Conservation (phyloP, 2,888 invertebrate species). For the Allacma fusca region DNA sequence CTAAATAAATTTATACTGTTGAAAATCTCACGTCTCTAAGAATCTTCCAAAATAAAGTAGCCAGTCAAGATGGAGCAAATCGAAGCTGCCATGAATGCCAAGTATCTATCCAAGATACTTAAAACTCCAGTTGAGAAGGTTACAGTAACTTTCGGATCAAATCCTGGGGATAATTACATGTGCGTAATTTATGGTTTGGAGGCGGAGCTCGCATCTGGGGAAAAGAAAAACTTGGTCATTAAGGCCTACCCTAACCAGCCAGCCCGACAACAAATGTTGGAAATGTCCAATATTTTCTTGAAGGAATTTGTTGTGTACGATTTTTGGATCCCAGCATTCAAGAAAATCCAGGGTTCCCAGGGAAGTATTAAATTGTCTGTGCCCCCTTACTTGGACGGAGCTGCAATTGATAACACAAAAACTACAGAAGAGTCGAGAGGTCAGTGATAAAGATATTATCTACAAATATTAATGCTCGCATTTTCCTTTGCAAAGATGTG, state of each 20-base stretch:
- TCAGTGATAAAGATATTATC: not conserved
- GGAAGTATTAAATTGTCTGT: not conserved
- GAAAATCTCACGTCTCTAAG: too few species aligned
- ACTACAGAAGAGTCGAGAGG: not conserved
- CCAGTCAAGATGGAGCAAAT: conserved; percentile 17
- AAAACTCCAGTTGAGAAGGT: conserved; percentile 30
- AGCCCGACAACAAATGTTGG: conserved; percentile 49
- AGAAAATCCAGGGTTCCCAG: conserved; percentile 33
- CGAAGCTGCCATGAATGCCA: conserved; percentile 8
- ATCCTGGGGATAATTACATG: conserved; percentile 47
- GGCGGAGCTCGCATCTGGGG: conserved; percentile 14
- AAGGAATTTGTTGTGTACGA: conserved; percentile 52
- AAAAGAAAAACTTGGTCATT: conserved; percentile 39
- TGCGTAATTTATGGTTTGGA: conserved; percentile 36
- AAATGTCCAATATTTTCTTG: conserved; percentile 48
- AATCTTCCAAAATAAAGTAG: too few species aligned
- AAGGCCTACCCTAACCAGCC: conserved; percentile 49
- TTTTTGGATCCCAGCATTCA: conserved; percentile 46
- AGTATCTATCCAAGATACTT: conserved; percentile 27
- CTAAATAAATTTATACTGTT: too few species aligned
- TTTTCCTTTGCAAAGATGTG: too few species aligned
- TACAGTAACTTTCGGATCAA: conserved; percentile 20
- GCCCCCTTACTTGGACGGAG: conserved; percentile 25
- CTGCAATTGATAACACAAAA: conserved; percentile 1
- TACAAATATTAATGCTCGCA: too few species aligned